Evolutionary conservation across 1,140 invertebrate genomes (phyloP).

Genomic region (Diploscapter pachys): DNA sequence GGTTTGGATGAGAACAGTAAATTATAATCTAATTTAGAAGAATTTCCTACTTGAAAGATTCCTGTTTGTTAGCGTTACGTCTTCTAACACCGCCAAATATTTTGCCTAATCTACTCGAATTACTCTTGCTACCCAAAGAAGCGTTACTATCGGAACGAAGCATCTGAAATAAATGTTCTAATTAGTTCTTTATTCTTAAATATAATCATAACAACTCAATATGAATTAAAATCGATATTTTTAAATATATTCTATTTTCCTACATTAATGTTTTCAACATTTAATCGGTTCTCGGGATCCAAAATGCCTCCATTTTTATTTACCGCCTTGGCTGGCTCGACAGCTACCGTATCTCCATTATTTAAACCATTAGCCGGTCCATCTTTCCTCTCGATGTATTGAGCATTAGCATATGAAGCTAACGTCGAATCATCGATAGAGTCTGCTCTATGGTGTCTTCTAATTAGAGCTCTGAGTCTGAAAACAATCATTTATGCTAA

Average conservation of each 20-base stretch:
- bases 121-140: constrained; percentile 20
- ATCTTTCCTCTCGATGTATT: constrained; percentile 11
- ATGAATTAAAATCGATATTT: not conserved
- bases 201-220: constrained; percentile 9
- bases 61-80: too few relatives aligned
- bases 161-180: constrained; percentile 20
- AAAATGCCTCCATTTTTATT: constrained; percentile 24
- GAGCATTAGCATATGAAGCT: constrained; percentile 51
- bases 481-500: not conserved
- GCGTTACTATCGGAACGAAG: constrained; percentile 24
- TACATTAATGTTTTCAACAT: constrained; percentile 28
- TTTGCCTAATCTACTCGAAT: constrained; percentile 23
- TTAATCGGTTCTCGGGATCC: constrained; percentile 37
- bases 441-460: constrained; percentile 6
- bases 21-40: too few relatives aligned
- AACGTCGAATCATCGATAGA: constrained; percentile 21
- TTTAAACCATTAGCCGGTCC: not conserved
- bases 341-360: constrained; percentile 23
- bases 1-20: too few relatives aligned
- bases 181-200: not conserved
- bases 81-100: not conserved
- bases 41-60: too few relatives aligned
- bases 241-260: not conserved
- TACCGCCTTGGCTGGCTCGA: constrained; percentile 35
- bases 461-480: not conserved